Base-by-base conservation (phyloP, 2,888 invertebrate genomes). In the Dexiosoma caninum region DNA sequence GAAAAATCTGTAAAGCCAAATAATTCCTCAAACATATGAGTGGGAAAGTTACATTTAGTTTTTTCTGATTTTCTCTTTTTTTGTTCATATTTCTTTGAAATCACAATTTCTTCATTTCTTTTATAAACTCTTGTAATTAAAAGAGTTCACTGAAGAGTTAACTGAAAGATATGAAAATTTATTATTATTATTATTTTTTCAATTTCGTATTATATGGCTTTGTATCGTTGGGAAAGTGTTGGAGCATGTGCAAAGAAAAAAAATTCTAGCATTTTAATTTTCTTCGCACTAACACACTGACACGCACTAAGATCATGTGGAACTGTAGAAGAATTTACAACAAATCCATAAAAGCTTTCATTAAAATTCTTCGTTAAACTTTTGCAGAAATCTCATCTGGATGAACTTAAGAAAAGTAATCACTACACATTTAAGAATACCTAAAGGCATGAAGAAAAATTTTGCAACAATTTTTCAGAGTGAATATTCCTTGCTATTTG, bases 351-450 rank as follows among this genome's bases (percentile, higher is more conserved):
- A 76, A 35, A 53, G 46, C 27, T 60, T 53, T 53, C 27, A 60
- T 55, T 60, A 76, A 37, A 32, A 42, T 75, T 32, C 30, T 46
- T 40, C 30, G 57, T 27, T 12, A 57, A n/a, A 66, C 53, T 55
- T 72, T 53, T 46, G n/a, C n/a, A 44, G 10, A 57, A 75, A 76
- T 35, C 60, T 62, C 60, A 55, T 67, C 67, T 69, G 51, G 59
- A 40, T 49, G 35, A 60, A 35, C 32, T 44, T 64, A 64, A 37
- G 16, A 59, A 42, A 49, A 76, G 69, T 76, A 76, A 69, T 62
- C 69, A 69, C 53, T 46, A 53, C 67, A 76, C 53, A 76, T 69
- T 69, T 55, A 62, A 30, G 35, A 76, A 69, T 1, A 44, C 69
- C 37, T 69, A 37, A 67, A 60, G 42, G 27, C 44, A 44, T 53